These are phyloP conservation scores for Drosophila simulans DNA, from an alignment of 1,140 invertebrate species.

Conservation along the genomic window DNA sequence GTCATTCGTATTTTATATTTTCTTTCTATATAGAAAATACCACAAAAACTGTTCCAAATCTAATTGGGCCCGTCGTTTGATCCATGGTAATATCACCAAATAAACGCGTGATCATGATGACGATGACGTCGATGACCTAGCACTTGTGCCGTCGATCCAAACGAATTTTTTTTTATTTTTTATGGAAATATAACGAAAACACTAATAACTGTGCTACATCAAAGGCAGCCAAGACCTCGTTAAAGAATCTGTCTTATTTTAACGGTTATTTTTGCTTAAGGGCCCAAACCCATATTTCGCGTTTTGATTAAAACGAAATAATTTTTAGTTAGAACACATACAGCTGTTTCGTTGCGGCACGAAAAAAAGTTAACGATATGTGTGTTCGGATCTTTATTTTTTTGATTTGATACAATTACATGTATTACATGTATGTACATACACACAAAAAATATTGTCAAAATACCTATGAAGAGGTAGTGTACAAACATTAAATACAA, in stretches of 20 bases:
- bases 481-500: no score
- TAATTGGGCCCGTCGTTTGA: conserved; percentile 22
- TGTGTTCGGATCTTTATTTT: no score
- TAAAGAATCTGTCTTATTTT: conserved; percentile 64
- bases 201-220: background rate
- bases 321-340: conserved; percentile 40
- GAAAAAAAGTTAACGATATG: no score
- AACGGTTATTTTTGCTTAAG: conserved; percentile 65
- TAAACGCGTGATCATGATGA: conserved; percentile 27
- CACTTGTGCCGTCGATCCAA: conserved; percentile 65
- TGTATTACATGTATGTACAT: no score
- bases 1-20: background rate
- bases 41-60: conserved; percentile 49
- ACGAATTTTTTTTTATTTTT: conserved; percentile 79
- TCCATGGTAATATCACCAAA: conserved; percentile 42
- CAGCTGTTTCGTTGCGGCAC: conserved; percentile 6
- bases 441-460: no score
- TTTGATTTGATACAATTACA: no score
- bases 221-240: conserved; percentile 23
- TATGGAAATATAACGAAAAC: conserved; percentile 16
- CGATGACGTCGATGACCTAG: conserved; percentile 53
- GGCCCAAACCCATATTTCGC: conserved; percentile 18
- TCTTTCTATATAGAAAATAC: conserved; percentile 34
- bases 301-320: conserved; percentile 58
- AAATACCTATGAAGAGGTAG: no score